Percentiles rank a stretch among this genome's conserved stretches.
phyloP scores from a whole-genome alignment of 2,113 vertebrate genomes.

The Grantiella picta region DNA sequence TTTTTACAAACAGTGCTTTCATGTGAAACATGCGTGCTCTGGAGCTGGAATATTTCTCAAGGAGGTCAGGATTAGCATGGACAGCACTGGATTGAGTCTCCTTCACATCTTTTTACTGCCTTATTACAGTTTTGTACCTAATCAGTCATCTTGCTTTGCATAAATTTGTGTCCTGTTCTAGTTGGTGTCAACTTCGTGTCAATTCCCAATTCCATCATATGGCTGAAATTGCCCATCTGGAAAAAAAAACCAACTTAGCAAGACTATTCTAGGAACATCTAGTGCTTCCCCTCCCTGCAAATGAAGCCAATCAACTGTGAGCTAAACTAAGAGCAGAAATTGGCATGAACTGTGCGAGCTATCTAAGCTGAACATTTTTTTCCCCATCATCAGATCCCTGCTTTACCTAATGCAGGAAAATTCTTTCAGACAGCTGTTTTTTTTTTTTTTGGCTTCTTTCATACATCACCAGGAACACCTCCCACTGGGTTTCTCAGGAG shows the following conservation, averaged over 20 bases:
- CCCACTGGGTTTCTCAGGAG: conserved; percentile 14
- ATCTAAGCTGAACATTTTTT: neutral
- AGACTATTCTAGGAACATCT: neutral
- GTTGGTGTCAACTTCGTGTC: neutral
- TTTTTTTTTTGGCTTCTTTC: conserved; percentile 6
- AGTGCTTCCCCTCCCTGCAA: neutral
- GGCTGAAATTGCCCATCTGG: neutral
- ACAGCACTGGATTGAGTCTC: neutral
- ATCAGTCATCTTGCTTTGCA: neutral
- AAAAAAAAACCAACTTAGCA: neutral
- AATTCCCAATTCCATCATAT: neutral
- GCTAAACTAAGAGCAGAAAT: conserved; percentile 14
- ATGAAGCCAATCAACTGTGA: conserved; percentile 22
- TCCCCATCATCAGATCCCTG: neutral
- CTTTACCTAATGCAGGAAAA: neutral
- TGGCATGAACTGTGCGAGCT: neutral
- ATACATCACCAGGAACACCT: conserved; percentile 2
- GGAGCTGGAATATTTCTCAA: neutral
- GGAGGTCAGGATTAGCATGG: neutral
- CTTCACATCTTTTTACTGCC: neutral
- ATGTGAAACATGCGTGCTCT: neutral
- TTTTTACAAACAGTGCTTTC: neutral
- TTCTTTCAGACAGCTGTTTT: conserved; percentile 17
- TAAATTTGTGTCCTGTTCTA: neutral
- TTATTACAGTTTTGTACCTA: neutral